Conservation (phyloP, 2,113 vertebrate genomes). For the Crotophaga sulcirostris region DNA sequence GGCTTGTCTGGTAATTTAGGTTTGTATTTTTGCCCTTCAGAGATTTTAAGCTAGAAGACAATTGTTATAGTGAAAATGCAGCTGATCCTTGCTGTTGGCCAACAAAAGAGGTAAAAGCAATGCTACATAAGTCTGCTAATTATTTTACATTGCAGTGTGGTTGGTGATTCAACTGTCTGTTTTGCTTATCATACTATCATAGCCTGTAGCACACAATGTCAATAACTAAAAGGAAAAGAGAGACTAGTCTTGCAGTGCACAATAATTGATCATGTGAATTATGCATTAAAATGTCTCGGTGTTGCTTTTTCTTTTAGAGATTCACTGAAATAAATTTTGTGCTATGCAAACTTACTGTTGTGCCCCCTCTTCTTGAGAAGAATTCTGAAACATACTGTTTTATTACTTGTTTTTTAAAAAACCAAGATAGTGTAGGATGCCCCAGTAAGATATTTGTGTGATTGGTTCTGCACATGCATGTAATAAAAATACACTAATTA, state of each 20-base stretch:
- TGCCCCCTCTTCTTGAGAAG: not conserved
- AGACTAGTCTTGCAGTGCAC: not conserved
- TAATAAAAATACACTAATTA: not conserved
- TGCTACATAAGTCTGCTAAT: not conserved
- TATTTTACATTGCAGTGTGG: not conserved
- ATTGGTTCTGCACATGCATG: not conserved
- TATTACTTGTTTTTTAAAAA: not conserved
- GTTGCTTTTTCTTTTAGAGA: conserved; percentile 6
- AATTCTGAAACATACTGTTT: not conserved
- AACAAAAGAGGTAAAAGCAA: not conserved
- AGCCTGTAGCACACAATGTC: not conserved
- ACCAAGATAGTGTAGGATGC: not conserved
- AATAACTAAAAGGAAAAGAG: conserved; percentile 4
- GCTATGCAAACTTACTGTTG: not conserved
- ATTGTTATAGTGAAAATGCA: not conserved
- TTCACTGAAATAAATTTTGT: not conserved
- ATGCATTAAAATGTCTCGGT: not conserved
- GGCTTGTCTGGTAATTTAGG: not conserved
- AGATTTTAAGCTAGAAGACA: not conserved
- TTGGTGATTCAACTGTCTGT: not conserved
- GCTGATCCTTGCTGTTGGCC: not conserved
- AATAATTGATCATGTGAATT: conserved; percentile 39
- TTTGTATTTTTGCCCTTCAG: not conserved
- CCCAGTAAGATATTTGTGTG: not conserved
- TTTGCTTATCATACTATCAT: not conserved